Base-by-base conservation (phyloP, 1,140 invertebrate species). In the Atta cephalotes region DNA sequence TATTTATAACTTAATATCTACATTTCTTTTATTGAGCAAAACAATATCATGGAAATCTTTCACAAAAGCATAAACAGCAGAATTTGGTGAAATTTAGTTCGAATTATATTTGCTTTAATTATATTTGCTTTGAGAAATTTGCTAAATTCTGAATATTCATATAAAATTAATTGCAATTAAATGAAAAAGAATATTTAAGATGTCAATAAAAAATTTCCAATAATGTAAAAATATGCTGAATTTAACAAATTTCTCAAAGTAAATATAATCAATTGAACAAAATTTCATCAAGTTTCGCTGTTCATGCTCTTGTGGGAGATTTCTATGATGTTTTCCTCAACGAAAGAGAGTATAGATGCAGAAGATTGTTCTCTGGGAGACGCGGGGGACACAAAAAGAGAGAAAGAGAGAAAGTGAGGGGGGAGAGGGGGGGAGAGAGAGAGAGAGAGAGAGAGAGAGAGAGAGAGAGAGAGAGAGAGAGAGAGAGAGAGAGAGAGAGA, bases 241-340 rank as follows among this genome's bases (percentile, higher is more conserved):
- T 39, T 45, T 25, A 25, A n/a, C 4, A 14, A 70, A 56, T 56
- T 31, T 81, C 16, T 58, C 9, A 56, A 21, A n/a, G 16, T 3
- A 56, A 56, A 45, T 4, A n/a, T 53, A 56, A 70, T 18, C 31
- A 21, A 81, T 62, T 68, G 28, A 56, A 35, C 5, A 7, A 39
- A 39, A 39, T 39, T 39, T 82, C 39, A 35, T 18, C 9, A 49
- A 72, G 25, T 82, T 68, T 9, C 14, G n/a, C 0, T 0, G 16
- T 89, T 63, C 65, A 35, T 31, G 5, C 45, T 39, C 56, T 74
- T 58, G 77, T 28, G 68, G 85, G 51, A 49, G 66, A 51, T 88
- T 82, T 88, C 65, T 56, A 78, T 70, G 70, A 68, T 65, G 39
- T 93, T 93, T 93, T 92, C 91, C 91, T 86, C 70, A 88, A 89